These are phyloP conservation scores for Parnassius mnemosyne DNA, from an alignment of 2,888 invertebrate species.

Conservation along the genomic window DNA sequence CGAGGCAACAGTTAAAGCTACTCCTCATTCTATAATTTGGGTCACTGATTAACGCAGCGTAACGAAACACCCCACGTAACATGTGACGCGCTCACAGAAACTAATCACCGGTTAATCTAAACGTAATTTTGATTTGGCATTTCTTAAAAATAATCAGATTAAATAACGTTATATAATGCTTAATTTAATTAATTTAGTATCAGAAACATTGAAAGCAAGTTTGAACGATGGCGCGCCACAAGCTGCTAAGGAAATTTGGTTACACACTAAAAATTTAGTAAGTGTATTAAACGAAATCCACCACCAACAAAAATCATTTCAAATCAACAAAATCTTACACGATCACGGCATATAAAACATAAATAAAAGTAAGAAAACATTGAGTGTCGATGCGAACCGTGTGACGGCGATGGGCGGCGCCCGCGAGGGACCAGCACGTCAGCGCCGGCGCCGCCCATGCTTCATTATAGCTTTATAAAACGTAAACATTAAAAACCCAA, in stretches of 20 bases:
- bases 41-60: constrained; percentile 13
- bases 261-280: constrained; percentile 51
- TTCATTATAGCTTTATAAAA: constrained; percentile 73
- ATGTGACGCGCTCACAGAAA: constrained; percentile 13
- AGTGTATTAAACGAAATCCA: constrained; percentile 81
- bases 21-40: constrained; percentile 19
- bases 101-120: not conserved
- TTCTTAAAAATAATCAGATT: too few species aligned
- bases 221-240: constrained; percentile 36
- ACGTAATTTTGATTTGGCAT: not conserved
- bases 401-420: constrained; percentile 72
- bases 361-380: constrained; percentile 66
- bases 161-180: not conserved
- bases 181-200: not conserved
- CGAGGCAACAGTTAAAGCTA: constrained; percentile 21
- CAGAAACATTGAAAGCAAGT: constrained; percentile 9
- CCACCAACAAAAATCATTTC: constrained; percentile 79
- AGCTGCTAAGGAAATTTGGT: constrained; percentile 39
- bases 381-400: constrained; percentile 76
- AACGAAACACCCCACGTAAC: constrained; percentile 23
- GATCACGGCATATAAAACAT: constrained; percentile 80
- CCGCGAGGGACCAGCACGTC: constrained; percentile 43
- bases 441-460: constrained; percentile 71
- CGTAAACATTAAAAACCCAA: constrained; percentile 81
- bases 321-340: constrained; percentile 71